Evolutionary conservation across 2,797 vertebrate species (phyloP).

Genomic region (Acipenser ruthenus): DNA sequence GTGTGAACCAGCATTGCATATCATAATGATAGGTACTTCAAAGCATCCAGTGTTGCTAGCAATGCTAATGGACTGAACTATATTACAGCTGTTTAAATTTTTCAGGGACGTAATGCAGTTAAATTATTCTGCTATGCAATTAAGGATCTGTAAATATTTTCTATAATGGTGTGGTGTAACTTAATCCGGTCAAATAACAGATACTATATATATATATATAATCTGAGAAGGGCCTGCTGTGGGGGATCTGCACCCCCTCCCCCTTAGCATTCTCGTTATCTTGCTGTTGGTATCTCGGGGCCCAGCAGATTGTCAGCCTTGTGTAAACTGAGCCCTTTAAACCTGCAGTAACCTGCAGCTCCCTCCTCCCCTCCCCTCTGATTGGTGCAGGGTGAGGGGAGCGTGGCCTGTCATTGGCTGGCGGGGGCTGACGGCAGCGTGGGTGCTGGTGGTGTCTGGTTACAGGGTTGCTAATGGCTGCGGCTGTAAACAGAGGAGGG

Average conservation of each 20-base stretch:
- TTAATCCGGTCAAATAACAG: too few relatives aligned
- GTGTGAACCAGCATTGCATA: too few relatives aligned
- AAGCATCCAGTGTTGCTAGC: too few relatives aligned
- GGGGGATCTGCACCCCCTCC: too few relatives aligned
- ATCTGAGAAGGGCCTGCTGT: not conserved
- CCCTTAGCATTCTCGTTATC: slow-evolving; percentile 27
- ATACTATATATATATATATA: too few relatives aligned
- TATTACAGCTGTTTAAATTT: too few relatives aligned
- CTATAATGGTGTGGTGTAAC: too few relatives aligned
- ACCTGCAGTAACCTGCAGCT: slow-evolving; percentile 38
- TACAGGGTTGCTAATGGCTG: slow-evolving; percentile 52
- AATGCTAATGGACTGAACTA: too few relatives aligned
- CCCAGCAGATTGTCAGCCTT: slow-evolving; percentile 26
- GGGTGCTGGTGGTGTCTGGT: slow-evolving; percentile 38
- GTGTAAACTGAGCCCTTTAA: slow-evolving; percentile 55
- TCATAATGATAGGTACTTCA: too few relatives aligned
- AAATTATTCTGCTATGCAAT: too few relatives aligned
- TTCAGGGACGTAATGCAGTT: too few relatives aligned
- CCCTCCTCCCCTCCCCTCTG: slow-evolving; percentile 29
- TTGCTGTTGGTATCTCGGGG: slow-evolving; percentile 20
- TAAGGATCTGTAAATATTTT: too few relatives aligned
- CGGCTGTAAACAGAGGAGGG: slow-evolving; percentile 39
- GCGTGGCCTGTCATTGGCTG: slow-evolving; percentile 33
- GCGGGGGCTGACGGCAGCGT: slow-evolving; percentile 34
- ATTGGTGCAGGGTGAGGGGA: slow-evolving; percentile 35